phyloP scores from a whole-genome alignment of 2,113 vertebrate genomes.

The Ardeotis arabs region DNA sequence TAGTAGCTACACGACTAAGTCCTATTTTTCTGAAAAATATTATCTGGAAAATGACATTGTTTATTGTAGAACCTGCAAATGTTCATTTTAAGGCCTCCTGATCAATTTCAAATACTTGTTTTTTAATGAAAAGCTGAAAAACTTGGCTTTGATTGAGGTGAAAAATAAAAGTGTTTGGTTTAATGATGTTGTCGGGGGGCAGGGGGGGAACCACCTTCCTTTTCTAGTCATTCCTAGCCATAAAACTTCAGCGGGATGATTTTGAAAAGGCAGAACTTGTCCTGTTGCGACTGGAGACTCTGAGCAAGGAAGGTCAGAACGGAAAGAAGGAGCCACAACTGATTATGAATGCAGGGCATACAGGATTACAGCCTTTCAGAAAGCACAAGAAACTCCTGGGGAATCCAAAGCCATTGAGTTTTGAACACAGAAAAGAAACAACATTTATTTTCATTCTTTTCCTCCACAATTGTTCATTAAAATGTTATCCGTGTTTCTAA shows the following conservation, averaged over 20 bases:
- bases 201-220: background rate
- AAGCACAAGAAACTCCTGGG: background rate
- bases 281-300: background rate
- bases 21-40: background rate
- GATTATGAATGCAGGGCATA: background rate
- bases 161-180: background rate
- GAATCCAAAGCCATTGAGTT: background rate
- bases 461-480: background rate
- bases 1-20: background rate
- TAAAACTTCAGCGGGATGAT: background rate
- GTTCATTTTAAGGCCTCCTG: background rate
- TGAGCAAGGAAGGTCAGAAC: background rate
- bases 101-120: background rate
- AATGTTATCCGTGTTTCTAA: background rate
- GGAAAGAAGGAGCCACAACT: background rate
- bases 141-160: background rate
- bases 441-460: background rate
- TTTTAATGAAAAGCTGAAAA: background rate
- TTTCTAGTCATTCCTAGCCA: background rate
- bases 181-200: background rate
- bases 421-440: background rate
- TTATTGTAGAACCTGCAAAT: background rate
- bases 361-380: constrained; percentile 2
- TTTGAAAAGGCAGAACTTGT: background rate
- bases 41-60: background rate